Base-by-base conservation (phyloP, 2,113 vertebrate species). In the Podiceps cristatus region DNA sequence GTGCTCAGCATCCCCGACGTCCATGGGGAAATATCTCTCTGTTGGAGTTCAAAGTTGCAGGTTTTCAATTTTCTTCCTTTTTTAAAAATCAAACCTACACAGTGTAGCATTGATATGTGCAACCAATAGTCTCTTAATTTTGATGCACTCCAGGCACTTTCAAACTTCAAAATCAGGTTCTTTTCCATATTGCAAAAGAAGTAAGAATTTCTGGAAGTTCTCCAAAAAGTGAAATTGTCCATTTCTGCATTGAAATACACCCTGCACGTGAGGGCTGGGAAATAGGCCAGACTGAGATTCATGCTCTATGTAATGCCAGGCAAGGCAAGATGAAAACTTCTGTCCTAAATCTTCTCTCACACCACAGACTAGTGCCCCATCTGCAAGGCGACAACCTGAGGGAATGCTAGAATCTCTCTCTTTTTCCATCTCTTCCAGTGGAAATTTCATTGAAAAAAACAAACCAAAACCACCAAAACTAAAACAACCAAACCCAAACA, bases 31-130 rank as follows among this genome's bases (percentile, higher is more conserved):
- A 37, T 37, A 35, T 19, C 3, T 35, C 17, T 27, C 5, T 63
- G 6, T 18, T 82, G 44, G 18, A 86, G 33, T 40, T 23, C 24
- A 35, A 68, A 55, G 19, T 6, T 73, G 37, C 37, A 9, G 37
- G 37, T 37, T 40, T 55, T 4, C 35, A n/a, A 18, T 23, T 25
- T 6, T 15, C 12, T 44, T 18, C 3, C 9, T 23, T 44, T 75
- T 77, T 72, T 40, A 79, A 37, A 37, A 37, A 64, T 5, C 15
- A 78, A 93, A 75, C 3, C 73, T 40, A 59, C 13, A 53, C 1
- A 50, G 10, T 4, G 2, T 40, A 53, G 19, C 15, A 76, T 10
- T 35, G 22, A 7, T 4, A 35, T 0, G 1, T 50, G 2, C 31
- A 91, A 62, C 3, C 13, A 58, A 24, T 5, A 55, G 8, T 10